Evolutionary conservation across 2,797 vertebrate genomes (phyloP), one percentile per base, ranked within the genome.

Genomic region (Acipenser ruthenus): DNA sequence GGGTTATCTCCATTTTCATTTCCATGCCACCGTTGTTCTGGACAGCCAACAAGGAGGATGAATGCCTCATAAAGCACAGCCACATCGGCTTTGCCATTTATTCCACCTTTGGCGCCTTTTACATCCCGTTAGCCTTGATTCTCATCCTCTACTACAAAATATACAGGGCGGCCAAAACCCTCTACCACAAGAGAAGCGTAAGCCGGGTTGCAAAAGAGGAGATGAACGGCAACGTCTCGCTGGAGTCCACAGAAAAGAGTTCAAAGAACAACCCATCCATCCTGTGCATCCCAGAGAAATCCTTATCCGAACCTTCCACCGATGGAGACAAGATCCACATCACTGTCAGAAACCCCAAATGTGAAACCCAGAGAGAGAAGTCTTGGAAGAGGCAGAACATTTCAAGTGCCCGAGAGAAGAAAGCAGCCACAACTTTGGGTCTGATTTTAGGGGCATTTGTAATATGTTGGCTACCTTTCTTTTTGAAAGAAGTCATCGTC

Each of bases 71-170:
- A 81, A 93, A 91, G 69, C 95, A 97, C 0, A 90, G 96, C 67
- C 94, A 96, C 78, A 93, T 98, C 12, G 85, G 90, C 69, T 98
- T 81, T 71, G 95, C 94, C 49, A 87, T 99, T 79, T 98, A 98
- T 75, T 92, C 94, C 47, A 99, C 97, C 0, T 91, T 99, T 49
- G 97, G 97, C 53, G 97, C 96, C 4, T 99, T 99, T 86, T 99
- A 99, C 78, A 95, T 99, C 73, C 97, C 97, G 0, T 78, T 98
- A 56, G 82, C 92, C 67, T 85, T 99, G 79, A 97, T 99, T 74
- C 87, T 98, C 77, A 96, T 98, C 75, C 95, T 99, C 72, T 99
- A 99, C 78, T 98, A 97, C 78, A 98, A 96, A 86, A 99, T 99
- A 82, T 98, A 98, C 79, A 88, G 87, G 59, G 97, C 97, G 0